These are phyloP conservation scores for Etheostoma cragini DNA, from an alignment of 2,113 vertebrate genomes.

Conservation along the genomic window DNA sequence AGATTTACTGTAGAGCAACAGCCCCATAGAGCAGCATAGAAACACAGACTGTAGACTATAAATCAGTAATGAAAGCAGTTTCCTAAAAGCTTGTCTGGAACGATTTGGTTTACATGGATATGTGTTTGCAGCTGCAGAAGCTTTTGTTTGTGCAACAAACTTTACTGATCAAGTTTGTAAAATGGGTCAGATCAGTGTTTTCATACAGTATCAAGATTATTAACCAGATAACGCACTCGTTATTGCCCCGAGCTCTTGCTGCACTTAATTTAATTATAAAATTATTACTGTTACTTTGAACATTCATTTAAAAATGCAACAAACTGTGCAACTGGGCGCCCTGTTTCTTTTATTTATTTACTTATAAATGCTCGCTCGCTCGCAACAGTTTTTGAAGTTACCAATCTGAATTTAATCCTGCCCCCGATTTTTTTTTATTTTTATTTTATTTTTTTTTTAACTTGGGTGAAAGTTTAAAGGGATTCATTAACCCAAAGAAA, in stretches of 20 bases:
- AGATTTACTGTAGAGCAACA: conserved; percentile 13
- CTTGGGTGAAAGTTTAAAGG: too few relatives aligned
- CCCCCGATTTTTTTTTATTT: too few relatives aligned
- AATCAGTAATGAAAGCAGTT: not conserved
- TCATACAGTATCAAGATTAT: not conserved
- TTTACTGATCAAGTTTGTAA: not conserved
- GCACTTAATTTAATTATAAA: not conserved
- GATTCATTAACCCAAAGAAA: too few relatives aligned
- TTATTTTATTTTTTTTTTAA: too few relatives aligned
- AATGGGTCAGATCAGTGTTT: not conserved
- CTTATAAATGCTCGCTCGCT: too few relatives aligned
- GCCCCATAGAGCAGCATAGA: not conserved
- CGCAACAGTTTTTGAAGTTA: too few relatives aligned
- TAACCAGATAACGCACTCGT: not conserved
- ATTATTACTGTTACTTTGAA: too few relatives aligned
- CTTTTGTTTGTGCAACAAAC: not conserved
- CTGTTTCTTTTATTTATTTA: too few relatives aligned
- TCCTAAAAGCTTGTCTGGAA: not conserved
- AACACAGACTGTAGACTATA: not conserved
- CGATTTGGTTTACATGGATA: not conserved
- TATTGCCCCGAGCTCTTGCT: not conserved
- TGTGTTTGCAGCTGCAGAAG: not conserved
- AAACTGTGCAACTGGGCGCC: too few relatives aligned
- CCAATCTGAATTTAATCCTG: too few relatives aligned
- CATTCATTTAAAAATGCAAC: too few relatives aligned